Base-by-base conservation (phyloP, 2,113 vertebrate species). In the Cyanoramphus novaezelandiae region DNA sequence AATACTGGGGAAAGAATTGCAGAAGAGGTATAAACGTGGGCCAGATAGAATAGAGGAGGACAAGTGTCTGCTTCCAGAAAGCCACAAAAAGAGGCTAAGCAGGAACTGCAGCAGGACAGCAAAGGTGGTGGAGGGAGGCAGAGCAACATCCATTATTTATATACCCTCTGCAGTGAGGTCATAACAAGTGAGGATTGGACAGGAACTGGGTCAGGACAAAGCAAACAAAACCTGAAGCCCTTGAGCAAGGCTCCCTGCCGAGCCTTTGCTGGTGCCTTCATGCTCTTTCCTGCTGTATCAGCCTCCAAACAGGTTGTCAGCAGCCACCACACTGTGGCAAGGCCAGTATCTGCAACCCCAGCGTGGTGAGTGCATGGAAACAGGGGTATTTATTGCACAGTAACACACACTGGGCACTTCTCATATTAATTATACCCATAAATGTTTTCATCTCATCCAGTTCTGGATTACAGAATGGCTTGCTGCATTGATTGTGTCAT, bases 131-230 rank as follows among this genome's bases (percentile, higher is more conserved):
- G 19, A 77, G 43, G 33, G 25, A 84, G n/a, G 16, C 25, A 4
- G n/a, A 39, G 72, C 25, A 83, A 39, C 43, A 89, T 24, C 55
- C 50, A 46, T 67, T 60, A 84, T 86, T 95, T 50, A 37, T 35
- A 14, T 50, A 49, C 60, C 21, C 60, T 70, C 60, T 71, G 88
- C 83, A 81, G 47, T 3, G 86, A 97, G 86, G 55, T 86, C n/a
- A 7, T 0, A 4, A 64, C 2, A 14, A 35, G 49, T 9, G 62
- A 46, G 60, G 82, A 90, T 78, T 92, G 83, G 83, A 47, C 55
- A 68, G 64, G 88, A 97, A 92, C 31, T 92, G 94, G 86, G 92
- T 95, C 83, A 86, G 49, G 57, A 69, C 79, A 78, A 94, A 77
- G 68, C 55, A 91, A 93, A 94, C 55, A 75, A 68, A 49, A 46